Evolutionary conservation across 2,113 vertebrate species (phyloP).

Genomic region (Prolemur simus): DNA sequence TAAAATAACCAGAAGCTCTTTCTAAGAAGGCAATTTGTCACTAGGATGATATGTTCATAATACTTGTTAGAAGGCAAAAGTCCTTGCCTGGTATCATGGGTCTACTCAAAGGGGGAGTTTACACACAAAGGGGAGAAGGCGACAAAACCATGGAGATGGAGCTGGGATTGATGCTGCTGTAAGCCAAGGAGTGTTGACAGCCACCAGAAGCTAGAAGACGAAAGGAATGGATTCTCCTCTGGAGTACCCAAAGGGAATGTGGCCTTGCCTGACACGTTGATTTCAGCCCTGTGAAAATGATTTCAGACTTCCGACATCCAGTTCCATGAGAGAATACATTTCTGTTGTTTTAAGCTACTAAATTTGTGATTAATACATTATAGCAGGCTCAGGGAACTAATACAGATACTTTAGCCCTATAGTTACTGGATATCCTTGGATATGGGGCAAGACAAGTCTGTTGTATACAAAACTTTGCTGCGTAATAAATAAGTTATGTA

Average conservation of each 20-base stretch:
- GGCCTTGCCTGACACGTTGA: neutral
- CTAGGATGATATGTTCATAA: neutral
- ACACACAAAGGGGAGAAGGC: neutral
- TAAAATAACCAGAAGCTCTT: neutral
- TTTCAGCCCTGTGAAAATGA: neutral
- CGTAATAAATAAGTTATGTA: neutral
- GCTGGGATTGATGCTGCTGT: neutral
- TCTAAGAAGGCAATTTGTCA: conserved; percentile 15
- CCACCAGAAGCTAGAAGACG: neutral
- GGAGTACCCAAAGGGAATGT: neutral
- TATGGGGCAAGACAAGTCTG: neutral
- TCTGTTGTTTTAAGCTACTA: neutral
- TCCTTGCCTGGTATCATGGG: neutral
- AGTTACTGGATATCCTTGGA: neutral
- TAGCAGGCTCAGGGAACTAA: neutral
- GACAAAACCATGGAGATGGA: neutral
- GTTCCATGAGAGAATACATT: neutral
- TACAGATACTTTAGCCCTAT: neutral
- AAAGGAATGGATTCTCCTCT: neutral
- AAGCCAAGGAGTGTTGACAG: neutral
- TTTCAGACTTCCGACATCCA: neutral
- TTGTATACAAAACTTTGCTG: neutral
- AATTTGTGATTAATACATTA: neutral
- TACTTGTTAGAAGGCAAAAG: conserved; percentile 25
- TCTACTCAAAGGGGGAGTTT: neutral